Evolutionary conservation across 2,797 vertebrate genomes (phyloP), one percentile per base, ranked within the genome.

Genomic region (Tolypeutes matacus): DNA sequence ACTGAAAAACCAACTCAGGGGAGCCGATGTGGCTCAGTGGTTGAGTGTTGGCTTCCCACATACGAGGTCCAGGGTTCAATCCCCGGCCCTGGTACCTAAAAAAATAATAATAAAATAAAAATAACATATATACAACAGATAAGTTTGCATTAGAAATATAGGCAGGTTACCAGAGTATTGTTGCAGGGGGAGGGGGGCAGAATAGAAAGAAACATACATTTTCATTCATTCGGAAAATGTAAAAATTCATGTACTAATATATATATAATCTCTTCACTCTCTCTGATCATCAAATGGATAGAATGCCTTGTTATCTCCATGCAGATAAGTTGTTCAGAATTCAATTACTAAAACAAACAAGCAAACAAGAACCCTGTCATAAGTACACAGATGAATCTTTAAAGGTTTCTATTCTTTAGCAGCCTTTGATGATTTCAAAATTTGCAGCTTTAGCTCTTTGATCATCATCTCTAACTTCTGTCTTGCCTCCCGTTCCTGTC

Each of bases 391-490:
- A 64, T 58, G 5, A 3, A 34, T 95, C 93, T 85, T 91, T 88
- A 72, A 96, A 73, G 10, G 20, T 42, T 84, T 95, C 97, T 98
- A 98, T 82, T 98, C 98, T 96, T 98, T 98, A 70, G 96, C 96
- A 36, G 91, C 97, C 98, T 98, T 98, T 0, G 98, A 98, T n/a
- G 98, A 98, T 70, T 98, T 98, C 96, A 98, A 97, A 95, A 99
- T 99, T 97, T 99, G 99, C 42, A 98, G 98, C 98, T 99, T 99
- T 96, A 99, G 98, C 87, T 99, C 99, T 93, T 98, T 98, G 95
- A 99, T 99, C 97, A 99, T 99, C 98, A 98, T 97, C 98, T 99
- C 99, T 90, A 99, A 97, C 95, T 99, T 99, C 93, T 99, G 99
- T 91, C 99, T 98, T 20, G 99, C 99, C 97, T 99, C 99, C 82